These are phyloP conservation scores for Mnemiopsis leidyi DNA, from an alignment of 37 sponge, comb jelly and placozoan species.

Conservation along the genomic window DNA sequence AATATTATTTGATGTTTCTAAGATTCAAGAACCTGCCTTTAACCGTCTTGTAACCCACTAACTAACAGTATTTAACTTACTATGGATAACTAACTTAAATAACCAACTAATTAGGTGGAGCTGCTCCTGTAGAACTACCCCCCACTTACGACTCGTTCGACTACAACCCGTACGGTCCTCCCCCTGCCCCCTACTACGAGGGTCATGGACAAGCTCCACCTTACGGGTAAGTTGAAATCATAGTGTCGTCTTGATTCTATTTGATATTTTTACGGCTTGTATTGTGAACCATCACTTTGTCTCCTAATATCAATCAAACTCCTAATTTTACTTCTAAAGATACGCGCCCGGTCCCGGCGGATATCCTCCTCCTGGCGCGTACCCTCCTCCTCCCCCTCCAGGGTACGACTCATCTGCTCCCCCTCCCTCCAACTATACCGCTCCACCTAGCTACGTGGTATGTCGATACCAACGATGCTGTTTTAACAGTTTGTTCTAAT, in stretches of 20 bases:
- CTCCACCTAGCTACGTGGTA: conserved; percentile 36
- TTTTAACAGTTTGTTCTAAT: too few relatives aligned
- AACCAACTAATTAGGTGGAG: conserved; percentile 36
- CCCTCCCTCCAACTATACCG: background rate
- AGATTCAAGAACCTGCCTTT: too few relatives aligned
- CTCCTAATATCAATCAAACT: too few relatives aligned
- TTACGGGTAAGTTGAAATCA: background rate
- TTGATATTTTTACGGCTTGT: too few relatives aligned
- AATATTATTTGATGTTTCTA: too few relatives aligned
- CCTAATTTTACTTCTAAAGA: too few relatives aligned
- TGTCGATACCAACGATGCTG: too few relatives aligned
- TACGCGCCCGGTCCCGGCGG: background rate
- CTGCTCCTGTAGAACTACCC: conserved; percentile 14
- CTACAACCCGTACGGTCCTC: conserved; percentile 63
- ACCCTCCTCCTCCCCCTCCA: background rate
- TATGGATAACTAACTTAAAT: too few relatives aligned
- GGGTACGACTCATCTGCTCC: background rate
- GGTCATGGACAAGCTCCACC: background rate
- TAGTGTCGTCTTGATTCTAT: too few relatives aligned
- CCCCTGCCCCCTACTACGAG: conserved; percentile 45
- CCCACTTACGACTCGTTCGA: conserved; percentile 54
- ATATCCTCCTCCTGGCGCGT: background rate
- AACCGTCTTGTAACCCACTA: too few relatives aligned
- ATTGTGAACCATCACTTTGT: too few relatives aligned
- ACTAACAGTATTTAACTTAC: too few relatives aligned